Evolutionary conservation across 2,797 vertebrate species (phyloP), one percentile per base, ranked within the genome.

Genomic region (Takifugu ocellatus): DNA sequence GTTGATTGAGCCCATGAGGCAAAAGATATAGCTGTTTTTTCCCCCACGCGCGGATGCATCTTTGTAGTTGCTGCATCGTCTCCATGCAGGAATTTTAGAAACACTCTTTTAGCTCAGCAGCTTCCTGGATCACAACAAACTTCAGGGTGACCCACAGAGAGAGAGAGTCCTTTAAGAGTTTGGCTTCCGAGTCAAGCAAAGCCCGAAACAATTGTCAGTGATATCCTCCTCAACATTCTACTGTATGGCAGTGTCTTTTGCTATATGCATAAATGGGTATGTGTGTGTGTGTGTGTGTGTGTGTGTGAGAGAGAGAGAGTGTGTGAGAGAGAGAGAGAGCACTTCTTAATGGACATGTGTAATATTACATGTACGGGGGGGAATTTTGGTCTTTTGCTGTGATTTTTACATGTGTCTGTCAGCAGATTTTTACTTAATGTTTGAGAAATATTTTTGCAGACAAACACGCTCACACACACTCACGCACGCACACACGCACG

Each of bases 1-100:
- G 72, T 77, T 82, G 79, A 83, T 79, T 85, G 69, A 83, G 74
- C 81, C 84, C 74, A 78, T 84, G 77, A 88, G 78, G 70, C 74
- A 83, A 72, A 81, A 82, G 59, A 81, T 74, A 69, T 59, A 70
- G 68, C 52, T 70, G 65, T 75, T 65, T 55, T 16, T 16, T 8
- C 9, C 9, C 14, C 60, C 57, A 67, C 68, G 68, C 54, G 8
- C 63, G 54, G 48, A 45, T 72, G 74, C 76, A 44, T 72, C 27
- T 7, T 56, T 56, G 11, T 54, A 51, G 66, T 54, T 29, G 51
- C 55, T 63, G 61, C 66, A 44, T 68, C 59, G 27, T 70, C 58
- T 17, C 51, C 58, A 54, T 64, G 64, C 31, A 12, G 61, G 49
- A 26, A 9, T 60, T 72, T 59, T 50, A 49, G 43, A 43, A 77